A percentile compares a stretch with the other conserved stretches of the same genome.
These are phyloP conservation scores for Myioborus melanocephalus DNA, from an alignment of 2,797 vertebrate species.

Conservation along the genomic window DNA sequence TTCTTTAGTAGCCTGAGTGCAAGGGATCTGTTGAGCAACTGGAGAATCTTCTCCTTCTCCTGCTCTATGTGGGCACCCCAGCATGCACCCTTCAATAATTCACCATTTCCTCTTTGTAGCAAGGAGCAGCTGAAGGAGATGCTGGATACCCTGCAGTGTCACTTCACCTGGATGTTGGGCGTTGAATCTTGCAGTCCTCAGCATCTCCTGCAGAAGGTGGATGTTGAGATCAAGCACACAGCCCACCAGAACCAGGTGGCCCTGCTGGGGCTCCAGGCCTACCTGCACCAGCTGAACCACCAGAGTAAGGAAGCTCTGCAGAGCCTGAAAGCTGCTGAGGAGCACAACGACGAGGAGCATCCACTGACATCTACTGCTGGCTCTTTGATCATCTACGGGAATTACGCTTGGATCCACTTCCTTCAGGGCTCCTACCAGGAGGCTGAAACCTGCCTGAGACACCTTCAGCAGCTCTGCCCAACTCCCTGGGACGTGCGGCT, in stretches of 20 bases:
- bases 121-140: not conserved
- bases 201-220: not conserved
- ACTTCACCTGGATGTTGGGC: not conserved
- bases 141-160: not conserved
- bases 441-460: not conserved
- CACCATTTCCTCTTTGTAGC: not conserved
- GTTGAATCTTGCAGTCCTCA: fast-evolving
- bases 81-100: not conserved
- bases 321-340: not conserved
- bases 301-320: not conserved
- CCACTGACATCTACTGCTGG: fast-evolving
- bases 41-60: not conserved
- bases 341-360: fast-evolving
- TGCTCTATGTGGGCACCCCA: not conserved
- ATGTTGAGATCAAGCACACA: not conserved
- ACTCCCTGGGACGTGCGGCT: fast-evolving
- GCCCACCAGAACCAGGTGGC: not conserved
- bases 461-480: not conserved
- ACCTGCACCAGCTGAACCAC: not conserved
- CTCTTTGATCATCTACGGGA: not conserved
- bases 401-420: not conserved
- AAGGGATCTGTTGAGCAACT: not conserved
- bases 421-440: not conserved
- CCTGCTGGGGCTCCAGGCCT: not conserved
- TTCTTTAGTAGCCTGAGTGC: not conserved